Evolutionary conservation across 2,888 invertebrate species (phyloP).

Genomic region (Oscheius sp.): DNA sequence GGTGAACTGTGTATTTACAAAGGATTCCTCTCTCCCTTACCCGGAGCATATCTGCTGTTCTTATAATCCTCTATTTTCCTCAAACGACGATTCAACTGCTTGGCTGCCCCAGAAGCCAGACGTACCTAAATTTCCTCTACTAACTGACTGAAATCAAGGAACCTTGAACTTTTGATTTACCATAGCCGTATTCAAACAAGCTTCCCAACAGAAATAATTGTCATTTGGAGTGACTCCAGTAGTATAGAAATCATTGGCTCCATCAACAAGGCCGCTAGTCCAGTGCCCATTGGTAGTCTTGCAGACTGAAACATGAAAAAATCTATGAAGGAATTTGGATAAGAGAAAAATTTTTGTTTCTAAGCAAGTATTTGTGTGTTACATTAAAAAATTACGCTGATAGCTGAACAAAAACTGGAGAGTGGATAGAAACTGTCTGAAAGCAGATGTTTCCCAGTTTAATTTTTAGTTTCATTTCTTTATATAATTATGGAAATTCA

Average conservation of each 20-base stretch:
- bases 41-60: not conserved
- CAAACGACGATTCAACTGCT: not conserved
- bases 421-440: no score
- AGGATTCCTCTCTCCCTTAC: no score
- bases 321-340: no score
- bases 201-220: slow-evolving; percentile 45
- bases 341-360: no score
- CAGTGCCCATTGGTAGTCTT: slow-evolving; percentile 38
- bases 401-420: no score
- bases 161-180: slow-evolving; percentile 50
- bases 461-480: no score
- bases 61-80: not conserved
- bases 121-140: not conserved
- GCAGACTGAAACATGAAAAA: slow-evolving; percentile 45
- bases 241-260: slow-evolving; percentile 37
- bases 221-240: slow-evolving; percentile 17
- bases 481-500: no score
- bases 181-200: slow-evolving; percentile 42
- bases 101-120: not conserved
- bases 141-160: not conserved
- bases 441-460: no score
- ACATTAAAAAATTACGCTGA: no score
- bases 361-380: no score
- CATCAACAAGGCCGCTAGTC: slow-evolving; percentile 37
- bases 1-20: no score